Evolutionary conservation across 2,888 invertebrate genomes (phyloP), one percentile per base, ranked within the genome.

Genomic region (Pherbina coryleti): DNA sequence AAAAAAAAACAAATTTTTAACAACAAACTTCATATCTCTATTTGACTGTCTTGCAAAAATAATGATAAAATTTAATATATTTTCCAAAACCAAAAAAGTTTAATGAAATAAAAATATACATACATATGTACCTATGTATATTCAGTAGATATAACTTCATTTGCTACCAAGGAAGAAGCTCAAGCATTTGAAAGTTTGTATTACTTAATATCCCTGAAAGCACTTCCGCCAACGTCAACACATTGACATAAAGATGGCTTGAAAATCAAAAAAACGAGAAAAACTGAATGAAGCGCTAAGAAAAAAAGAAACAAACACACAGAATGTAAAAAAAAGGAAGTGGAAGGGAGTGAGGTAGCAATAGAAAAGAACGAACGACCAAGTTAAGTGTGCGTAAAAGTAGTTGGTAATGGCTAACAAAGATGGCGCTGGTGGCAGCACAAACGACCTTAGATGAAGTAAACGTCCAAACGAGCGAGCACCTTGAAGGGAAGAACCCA

Each of bases 211-310:
- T 66, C 64, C 64, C 64, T 66, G 34, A 66, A 66, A 66, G 64
- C 64, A 66, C 64, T 66, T 66, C 64, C 64, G 64, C 34, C 64
- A 66, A 66, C 31, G 64, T 66, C 64, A 66, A 66, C 34, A 66
- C 34, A 37, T 28, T 60, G 60, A 60, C 60, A 60, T 60, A 60
- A 60, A 60, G 28, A 60, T 60, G 60, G 28, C 2, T 44, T 11
- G 14, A 44, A 44, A 60, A 11, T 2, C 25, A 60, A 25, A 60
- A 60, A 8, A 60, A 25, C 2, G 25, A 2, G 11, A 60, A 19
- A 28, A 17, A 22, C 9, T 60, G 28, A 28, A 60, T 14, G 22
- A 8, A 3, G 14, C 7, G 14, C 0, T 19, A n/a, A 19, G 22
- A 60, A 60, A 60, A 60, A 28, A 60, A 60, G 22, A 28, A 25